Conservation (phyloP, 2,888 invertebrate genomes). For the Torymus texanus region DNA sequence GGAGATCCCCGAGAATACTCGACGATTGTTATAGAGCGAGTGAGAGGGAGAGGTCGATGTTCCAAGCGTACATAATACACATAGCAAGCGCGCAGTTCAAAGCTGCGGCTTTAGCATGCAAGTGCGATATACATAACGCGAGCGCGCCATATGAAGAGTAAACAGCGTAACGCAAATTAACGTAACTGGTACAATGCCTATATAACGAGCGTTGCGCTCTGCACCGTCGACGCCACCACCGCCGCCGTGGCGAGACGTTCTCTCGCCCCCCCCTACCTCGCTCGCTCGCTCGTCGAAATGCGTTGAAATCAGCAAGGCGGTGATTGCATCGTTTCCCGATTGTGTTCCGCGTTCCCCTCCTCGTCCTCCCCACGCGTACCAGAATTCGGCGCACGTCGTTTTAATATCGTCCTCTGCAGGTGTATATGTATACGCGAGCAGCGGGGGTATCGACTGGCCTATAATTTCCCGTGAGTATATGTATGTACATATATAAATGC, state of each 20-base stretch:
- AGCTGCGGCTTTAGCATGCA: slow-evolving; percentile 40
- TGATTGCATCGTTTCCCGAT: slow-evolving; percentile 60
- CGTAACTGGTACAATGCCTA: slow-evolving; percentile 59
- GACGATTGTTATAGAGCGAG: slow-evolving; percentile 17
- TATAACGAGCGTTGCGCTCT: slow-evolving; percentile 46
- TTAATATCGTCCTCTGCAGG: slow-evolving; percentile 15
- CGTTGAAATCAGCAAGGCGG: slow-evolving; percentile 59
- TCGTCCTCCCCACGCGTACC: background rate
- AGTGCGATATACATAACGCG: slow-evolving; percentile 47
- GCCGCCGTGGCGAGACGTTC: slow-evolving; percentile 2
- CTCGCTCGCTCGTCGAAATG: slow-evolving; percentile 25
- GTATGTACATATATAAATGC: too few species aligned
- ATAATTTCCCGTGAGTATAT: slow-evolving; percentile 1
- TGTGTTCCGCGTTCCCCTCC: slow-evolving; percentile 15
- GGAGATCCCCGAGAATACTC: background rate
- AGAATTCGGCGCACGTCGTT: background rate
- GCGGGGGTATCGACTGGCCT: too few species aligned
- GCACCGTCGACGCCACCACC: background rate
- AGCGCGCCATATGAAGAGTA: slow-evolving; percentile 55
- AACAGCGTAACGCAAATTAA: slow-evolving; percentile 58
- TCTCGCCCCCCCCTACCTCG: too few species aligned
- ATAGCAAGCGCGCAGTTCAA: slow-evolving; percentile 22
- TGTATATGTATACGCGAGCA: background rate
- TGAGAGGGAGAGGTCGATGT: slow-evolving; percentile 32
- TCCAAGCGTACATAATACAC: slow-evolving; percentile 47